Percentiles rank a stretch among this genome's conserved stretches.
These are phyloP conservation scores for Apoda limacodes DNA, from an alignment of 2,888 invertebrate species.

Conservation along the genomic window DNA sequence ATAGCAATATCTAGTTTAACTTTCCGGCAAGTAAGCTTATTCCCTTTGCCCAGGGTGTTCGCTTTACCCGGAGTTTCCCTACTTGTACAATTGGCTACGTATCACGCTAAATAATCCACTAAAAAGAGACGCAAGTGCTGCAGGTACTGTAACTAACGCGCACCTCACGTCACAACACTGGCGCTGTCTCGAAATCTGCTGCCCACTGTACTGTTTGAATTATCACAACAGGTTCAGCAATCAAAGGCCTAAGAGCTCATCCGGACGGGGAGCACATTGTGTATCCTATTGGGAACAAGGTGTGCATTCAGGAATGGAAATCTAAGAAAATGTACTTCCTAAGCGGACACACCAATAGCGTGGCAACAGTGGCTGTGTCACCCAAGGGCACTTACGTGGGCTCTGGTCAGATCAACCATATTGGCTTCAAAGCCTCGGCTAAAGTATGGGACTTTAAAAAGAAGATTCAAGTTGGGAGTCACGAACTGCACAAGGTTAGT, in stretches of 20 bases:
- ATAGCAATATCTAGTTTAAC: neutral
- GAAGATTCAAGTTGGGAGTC: slow-evolving; percentile 71
- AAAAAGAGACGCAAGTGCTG: neutral
- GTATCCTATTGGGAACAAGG: slow-evolving; percentile 84
- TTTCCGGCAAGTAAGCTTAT: no score
- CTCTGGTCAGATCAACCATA: slow-evolving; percentile 91
- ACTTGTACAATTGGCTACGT: no score
- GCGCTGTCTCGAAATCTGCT: no score
- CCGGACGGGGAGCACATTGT: slow-evolving; percentile 78
- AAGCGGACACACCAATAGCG: slow-evolving; percentile 82
- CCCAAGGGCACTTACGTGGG: slow-evolving; percentile 81
- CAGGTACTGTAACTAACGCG: neutral
- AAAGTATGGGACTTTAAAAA: slow-evolving; percentile 89
- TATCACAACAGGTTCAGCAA: slow-evolving; percentile 44
- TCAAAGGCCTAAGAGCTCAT: slow-evolving; percentile 76
- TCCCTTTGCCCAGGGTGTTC: neutral
- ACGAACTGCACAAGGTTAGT: slow-evolving; percentile 86
- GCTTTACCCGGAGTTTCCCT: no score
- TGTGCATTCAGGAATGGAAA: slow-evolving; percentile 76
- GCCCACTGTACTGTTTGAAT: neutral
- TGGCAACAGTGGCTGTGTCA: slow-evolving; percentile 83
- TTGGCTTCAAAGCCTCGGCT: slow-evolving; percentile 88
- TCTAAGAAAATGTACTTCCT: slow-evolving; percentile 81
- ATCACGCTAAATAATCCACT: no score
- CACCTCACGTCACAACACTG: neutral